These are phyloP conservation scores for Channallabes apus DNA, from an alignment of 2,797 vertebrate species.

Conservation along the genomic window DNA sequence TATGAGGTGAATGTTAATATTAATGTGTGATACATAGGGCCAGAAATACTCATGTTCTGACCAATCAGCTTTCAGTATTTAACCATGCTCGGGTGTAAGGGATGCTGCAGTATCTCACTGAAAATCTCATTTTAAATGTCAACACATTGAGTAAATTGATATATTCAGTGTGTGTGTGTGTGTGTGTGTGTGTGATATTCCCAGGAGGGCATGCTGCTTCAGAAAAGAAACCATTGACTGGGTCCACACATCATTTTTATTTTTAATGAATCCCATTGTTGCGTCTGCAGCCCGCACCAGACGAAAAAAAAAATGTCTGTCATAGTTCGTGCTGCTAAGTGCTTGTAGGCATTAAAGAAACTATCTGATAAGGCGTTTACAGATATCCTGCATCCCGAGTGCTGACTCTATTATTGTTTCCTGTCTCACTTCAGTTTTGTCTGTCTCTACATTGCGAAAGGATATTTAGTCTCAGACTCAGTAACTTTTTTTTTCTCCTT, in stretches of 20 bases:
- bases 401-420: background rate
- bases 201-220: background rate
- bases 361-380: background rate
- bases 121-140: constrained; percentile 19
- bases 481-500: background rate
- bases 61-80: background rate
- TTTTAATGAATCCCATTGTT: constrained; percentile 63
- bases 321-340: background rate
- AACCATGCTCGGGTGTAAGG: background rate
- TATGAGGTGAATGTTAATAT: background rate
- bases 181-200: constrained; percentile 42
- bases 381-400: background rate
- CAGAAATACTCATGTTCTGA: background rate
- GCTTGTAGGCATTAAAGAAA: background rate
- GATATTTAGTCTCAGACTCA: background rate
- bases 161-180: constrained; percentile 23
- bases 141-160: background rate
- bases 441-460: background rate
- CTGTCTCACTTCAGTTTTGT: background rate
- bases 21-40: background rate
- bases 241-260: constrained; percentile 58
- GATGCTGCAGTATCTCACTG: background rate
- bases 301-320: background rate
- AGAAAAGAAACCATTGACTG: constrained; percentile 28
- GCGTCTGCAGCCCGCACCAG: constrained; percentile 1